Evolutionary conservation across 2,113 vertebrate species (phyloP), one percentile per base, ranked within the genome.

Genomic region (Silurus asotus): DNA sequence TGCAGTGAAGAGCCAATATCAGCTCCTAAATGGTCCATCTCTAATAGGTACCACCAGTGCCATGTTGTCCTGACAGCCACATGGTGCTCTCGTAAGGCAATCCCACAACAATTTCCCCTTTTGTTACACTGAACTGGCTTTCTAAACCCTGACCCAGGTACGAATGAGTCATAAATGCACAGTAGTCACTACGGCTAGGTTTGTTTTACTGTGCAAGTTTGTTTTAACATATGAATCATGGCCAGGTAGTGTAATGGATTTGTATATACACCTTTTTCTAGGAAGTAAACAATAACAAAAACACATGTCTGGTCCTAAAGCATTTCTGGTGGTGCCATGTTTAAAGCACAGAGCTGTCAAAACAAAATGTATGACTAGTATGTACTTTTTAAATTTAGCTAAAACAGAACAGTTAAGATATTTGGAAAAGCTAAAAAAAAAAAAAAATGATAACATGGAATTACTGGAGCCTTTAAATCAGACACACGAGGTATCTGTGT

Each of bases 51-150:
- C 93, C 90, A 91, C 90, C 89, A 84, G 81, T 82, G 85, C 89
- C 88, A 90, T 92, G 91, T 94, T 95, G 91, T 91, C 93, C 88
- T 93, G 92, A 93, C 91, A 92, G 91, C 92, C 91, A 89, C 93
- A 91, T 37, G 81, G 53, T 28, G 76, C 89, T 92, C 90, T 90
- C 90, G 85, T 90, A 84, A 88, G 75, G 23, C 55, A 59, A 88
- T 88, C 87, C 89, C 91, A 75, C 88, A 91, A 93, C 93, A 94
- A 90, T 93, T 91, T 89, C 79, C 59, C 59, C 88, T 90, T 91
- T 94, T 94, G 93, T 94, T 92, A 90, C 81, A n/a, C 17, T 62
- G 62, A 89, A 67, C 89, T 86, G 80, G 89, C 86, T 89, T 89
- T 88, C 82, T 82, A 86, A 83, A 55, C 78, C 90, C 90, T 92